These are phyloP conservation scores for Aramus guarauna DNA, from an alignment of 2,113 vertebrate species.

Conservation along the genomic window DNA sequence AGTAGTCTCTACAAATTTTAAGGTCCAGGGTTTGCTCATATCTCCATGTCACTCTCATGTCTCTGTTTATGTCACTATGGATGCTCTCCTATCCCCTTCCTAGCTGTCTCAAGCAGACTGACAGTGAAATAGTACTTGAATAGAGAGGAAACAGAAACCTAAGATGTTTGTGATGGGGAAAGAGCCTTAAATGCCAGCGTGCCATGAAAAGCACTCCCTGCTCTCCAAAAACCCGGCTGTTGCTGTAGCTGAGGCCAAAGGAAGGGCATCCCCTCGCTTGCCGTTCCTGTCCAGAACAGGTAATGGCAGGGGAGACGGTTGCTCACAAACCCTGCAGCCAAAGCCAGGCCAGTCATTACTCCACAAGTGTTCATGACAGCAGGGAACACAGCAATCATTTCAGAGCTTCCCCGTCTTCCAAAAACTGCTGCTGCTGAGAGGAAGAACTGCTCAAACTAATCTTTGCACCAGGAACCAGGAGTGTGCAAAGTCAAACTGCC, in stretches of 20 bases:
- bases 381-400: neutral
- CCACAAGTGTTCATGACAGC: neutral
- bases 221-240: neutral
- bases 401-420: neutral
- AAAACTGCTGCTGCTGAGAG: neutral
- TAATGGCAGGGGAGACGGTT: neutral
- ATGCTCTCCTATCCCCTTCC: neutral
- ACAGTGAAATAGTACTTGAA: neutral
- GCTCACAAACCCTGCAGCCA: neutral
- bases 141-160: neutral
- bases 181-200: neutral
- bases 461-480: neutral
- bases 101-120: neutral
- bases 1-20: neutral
- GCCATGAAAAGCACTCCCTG: neutral
- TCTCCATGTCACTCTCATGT: neutral
- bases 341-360: neutral
- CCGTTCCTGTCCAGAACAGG: neutral
- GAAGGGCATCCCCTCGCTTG: neutral
- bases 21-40: neutral
- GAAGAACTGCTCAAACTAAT: neutral
- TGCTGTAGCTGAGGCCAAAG: neutral
- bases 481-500: neutral
- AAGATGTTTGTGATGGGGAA: neutral
- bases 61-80: neutral